A percentile compares a stretch with the other conserved stretches of the same genome.
Conservation (phyloP, 2,888 invertebrate species). For the Mesorhabditis sp. region DNA sequence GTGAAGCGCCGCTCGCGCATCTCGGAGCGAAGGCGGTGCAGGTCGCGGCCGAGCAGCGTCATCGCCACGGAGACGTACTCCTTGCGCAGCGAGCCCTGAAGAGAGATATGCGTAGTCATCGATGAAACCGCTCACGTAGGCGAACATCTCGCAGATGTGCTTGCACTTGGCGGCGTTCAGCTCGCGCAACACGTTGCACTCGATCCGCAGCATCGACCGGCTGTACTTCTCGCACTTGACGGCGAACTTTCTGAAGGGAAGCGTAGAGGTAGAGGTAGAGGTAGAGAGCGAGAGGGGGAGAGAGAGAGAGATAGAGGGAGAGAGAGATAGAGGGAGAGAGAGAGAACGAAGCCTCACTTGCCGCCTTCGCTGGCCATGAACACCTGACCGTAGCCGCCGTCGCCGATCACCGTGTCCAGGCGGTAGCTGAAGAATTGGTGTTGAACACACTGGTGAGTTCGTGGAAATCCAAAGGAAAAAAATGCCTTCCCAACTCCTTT, state of each 20-base stretch:
- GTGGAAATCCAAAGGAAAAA: too few species aligned
- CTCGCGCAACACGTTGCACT: constrained; percentile 20
- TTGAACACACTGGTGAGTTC: too few species aligned
- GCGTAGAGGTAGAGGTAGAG: too few species aligned
- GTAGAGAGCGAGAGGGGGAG: too few species aligned
- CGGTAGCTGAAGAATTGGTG: constrained; percentile 15
- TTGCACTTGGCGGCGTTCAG: constrained; percentile 14
- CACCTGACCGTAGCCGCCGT: constrained; percentile 43
- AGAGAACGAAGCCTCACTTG: background rate
- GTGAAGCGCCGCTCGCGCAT: constrained; percentile 35
- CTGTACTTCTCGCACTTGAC: constrained; percentile 27
- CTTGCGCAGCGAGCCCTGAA: constrained; percentile 34
- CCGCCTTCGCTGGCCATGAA: constrained; percentile 29
- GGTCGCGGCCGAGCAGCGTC: constrained; percentile 41
- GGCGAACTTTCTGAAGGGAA: constrained; percentile 16
- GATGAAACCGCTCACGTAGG: constrained; percentile 14
- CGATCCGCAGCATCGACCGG: constrained; percentile 24
- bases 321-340: too few species aligned
- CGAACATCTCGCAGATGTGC: constrained; percentile 21
- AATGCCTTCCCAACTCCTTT: too few species aligned
- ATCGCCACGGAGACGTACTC: constrained; percentile 44
- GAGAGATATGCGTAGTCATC: background rate
- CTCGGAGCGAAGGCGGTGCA: constrained; percentile 42
- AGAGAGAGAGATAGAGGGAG: too few species aligned
- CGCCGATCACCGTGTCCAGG: constrained; percentile 33